Conservation (phyloP, 2,888 invertebrate genomes). For the Crepidodera aurea region DNA sequence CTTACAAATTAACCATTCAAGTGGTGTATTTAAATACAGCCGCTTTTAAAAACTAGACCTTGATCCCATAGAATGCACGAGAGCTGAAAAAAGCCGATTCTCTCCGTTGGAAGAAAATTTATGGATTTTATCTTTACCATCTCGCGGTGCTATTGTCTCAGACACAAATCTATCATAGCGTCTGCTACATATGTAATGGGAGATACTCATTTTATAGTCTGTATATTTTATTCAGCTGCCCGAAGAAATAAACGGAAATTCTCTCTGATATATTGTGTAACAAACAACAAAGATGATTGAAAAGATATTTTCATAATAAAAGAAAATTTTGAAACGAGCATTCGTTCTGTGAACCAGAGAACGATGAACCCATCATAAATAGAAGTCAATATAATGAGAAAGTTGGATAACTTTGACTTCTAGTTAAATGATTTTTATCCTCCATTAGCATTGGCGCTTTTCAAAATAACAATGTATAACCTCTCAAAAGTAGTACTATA, state of each 20-base stretch:
- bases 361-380: too few species aligned
- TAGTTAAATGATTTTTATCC: too few species aligned
- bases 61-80: conserved; percentile 28
- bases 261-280: neutral
- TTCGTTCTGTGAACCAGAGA: too few species aligned
- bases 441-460: too few species aligned
- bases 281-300: neutral
- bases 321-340: too few species aligned
- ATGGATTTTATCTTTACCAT: conserved; percentile 32
- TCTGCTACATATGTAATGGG: conserved; percentile 37
- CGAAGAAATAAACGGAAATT: conserved; percentile 9
- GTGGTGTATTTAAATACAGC: conserved; percentile 34
- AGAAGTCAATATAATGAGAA: too few species aligned
- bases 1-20: conserved; percentile 32
- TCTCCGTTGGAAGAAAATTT: conserved; percentile 29
- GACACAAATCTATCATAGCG: conserved; percentile 34
- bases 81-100: conserved; percentile 22
- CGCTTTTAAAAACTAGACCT: conserved; percentile 33
- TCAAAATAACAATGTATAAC: too few species aligned
- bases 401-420: too few species aligned
- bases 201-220: conserved; percentile 24
- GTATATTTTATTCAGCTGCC: conserved; percentile 19
- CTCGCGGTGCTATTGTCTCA: conserved; percentile 37
- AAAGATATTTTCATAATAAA: too few species aligned
- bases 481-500: too few species aligned